Conservation (phyloP, 2,888 invertebrate genomes). For the Scrobipalpa atriplicella region DNA sequence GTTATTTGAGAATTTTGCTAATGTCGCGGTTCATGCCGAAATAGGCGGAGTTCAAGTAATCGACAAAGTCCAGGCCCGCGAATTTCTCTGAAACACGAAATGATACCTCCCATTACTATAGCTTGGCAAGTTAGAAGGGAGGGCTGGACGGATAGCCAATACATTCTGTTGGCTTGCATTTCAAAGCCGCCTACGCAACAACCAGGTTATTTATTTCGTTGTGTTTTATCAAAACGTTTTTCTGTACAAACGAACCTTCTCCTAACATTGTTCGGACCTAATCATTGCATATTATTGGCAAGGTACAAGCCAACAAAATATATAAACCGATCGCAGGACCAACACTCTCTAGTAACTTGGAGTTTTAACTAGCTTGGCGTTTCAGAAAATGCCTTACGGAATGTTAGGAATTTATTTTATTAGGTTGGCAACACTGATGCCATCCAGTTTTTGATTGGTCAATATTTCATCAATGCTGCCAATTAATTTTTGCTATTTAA, state of each 20-base stretch:
- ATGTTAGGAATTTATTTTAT: background rate
- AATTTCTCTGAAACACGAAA: conserved; percentile 33
- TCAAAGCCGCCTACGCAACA: conserved; percentile 5
- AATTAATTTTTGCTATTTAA: background rate
- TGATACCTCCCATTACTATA: conserved; percentile 24
- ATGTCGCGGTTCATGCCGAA: conserved; percentile 30
- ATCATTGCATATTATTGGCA: background rate
- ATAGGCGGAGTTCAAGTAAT: conserved; percentile 31
- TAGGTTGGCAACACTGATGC: conserved; percentile 2
- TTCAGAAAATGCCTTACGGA: conserved; percentile 20
- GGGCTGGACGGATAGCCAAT: background rate
- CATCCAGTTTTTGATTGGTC: background rate
- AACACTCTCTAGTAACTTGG: conserved; percentile 8
- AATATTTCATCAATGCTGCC: conserved; percentile 2
- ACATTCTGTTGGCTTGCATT: background rate
- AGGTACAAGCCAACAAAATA: conserved; percentile 8
- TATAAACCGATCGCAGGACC: conserved; percentile 3
- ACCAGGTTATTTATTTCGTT: background rate
- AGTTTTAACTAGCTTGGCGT: conserved; percentile 9
- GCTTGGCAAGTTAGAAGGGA: conserved; percentile 29
- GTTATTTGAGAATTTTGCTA: conserved; percentile 31
- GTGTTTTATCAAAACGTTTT: background rate
- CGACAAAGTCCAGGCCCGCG: conserved; percentile 33
- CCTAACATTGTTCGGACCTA: background rate
- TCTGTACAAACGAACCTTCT: background rate